Evolutionary conservation across 2,113 vertebrate species (phyloP), one percentile per base, ranked within the genome.

Genomic region (Excalfactoria chinensis): DNA sequence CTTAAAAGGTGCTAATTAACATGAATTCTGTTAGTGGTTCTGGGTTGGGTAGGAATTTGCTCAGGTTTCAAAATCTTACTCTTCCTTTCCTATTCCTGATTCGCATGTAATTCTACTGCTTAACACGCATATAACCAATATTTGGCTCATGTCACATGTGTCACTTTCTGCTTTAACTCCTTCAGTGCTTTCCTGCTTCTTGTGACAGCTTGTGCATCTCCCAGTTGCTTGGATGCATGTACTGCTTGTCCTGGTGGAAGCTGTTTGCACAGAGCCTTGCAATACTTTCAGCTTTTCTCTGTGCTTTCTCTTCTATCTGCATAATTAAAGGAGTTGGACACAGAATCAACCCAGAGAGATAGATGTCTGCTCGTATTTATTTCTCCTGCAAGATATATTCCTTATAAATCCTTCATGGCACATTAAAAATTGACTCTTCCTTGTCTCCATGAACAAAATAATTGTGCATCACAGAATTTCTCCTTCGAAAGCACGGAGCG

Each of bases 361-460:
- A 79, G 87, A 90, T 76, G 91, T 95, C 93, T 80, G 4, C 76
- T 93, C 6, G 2, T 94, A 62, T 95, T 94, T 94, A 87, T 93
- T 86, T 80, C 77, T 87, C 71, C 70, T 73, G 60, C 64, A 58
- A 94, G 78, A 93, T 91, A 58, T 28, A 89, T 87, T 89, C 90
- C 77, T 90, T 93, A 90, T 94, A 94, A 95, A 94, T 95, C 94
- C 90, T 93, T 95, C 94, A 88, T 87, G 80, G 82, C 84, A 48
- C 84, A 91, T 96, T 96, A 97, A 97, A 97, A 94, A 95, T 93
- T 93, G 92, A 93, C 91, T 94, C 76, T 88, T 82, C 55, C 89
- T 90, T 93, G 85, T 93, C 87, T 77, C 62, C 3, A 62, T 8
- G 53, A 91, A 43, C 69, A 84, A 94, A 96, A 94, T 88, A 88